phyloP scores from a whole-genome alignment of 2,113 vertebrate species.

The Suncus etruscus region DNA sequence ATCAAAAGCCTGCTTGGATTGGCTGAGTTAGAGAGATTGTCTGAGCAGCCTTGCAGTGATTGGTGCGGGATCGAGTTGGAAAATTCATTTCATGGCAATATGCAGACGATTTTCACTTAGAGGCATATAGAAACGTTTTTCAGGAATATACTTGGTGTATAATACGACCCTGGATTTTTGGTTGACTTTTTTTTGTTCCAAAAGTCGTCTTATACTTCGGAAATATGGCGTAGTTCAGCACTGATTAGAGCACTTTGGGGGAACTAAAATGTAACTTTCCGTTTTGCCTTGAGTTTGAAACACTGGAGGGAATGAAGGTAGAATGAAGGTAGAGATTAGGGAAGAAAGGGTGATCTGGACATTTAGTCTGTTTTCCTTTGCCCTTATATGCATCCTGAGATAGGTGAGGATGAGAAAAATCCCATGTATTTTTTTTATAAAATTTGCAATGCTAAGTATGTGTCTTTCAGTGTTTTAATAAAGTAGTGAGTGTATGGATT shows the following conservation, averaged over 20 bases:
- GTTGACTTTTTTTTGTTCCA: too few species aligned
- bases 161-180: too few species aligned
- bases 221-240: too few species aligned
- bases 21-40: too few species aligned
- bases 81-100: too few species aligned
- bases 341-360: neutral
- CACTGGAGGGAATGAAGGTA: slow-evolving; percentile 2
- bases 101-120: too few species aligned
- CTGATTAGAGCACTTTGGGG: neutral
- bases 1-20: too few species aligned
- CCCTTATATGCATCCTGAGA: neutral
- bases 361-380: slow-evolving; percentile 18
- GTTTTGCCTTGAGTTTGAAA: slow-evolving; percentile 11
- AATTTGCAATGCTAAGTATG: neutral
- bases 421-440: neutral
- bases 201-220: too few species aligned
- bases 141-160: too few species aligned
- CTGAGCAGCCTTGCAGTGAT: too few species aligned
- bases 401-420: neutral
- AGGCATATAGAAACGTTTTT: too few species aligned
- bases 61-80: too few species aligned
- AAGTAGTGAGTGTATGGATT: slow-evolving; percentile 1
- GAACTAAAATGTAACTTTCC: neutral
- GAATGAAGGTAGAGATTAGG: neutral
- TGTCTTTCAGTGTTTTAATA: slow-evolving; percentile 15